Evolutionary conservation across 2,113 vertebrate species (phyloP).

Genomic region (Gopherus evgoodei): DNA sequence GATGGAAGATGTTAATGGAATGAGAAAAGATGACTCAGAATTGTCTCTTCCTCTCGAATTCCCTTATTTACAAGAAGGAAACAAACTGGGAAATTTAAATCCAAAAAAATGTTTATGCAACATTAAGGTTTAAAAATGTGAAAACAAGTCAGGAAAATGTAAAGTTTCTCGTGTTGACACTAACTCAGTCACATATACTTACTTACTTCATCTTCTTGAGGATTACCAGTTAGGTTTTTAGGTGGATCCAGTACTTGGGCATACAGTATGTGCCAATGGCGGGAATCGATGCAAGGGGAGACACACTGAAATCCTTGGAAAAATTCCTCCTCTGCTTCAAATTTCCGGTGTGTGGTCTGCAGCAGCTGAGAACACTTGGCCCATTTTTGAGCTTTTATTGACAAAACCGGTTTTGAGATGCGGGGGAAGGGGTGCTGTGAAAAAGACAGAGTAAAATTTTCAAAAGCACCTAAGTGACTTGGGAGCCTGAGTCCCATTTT

Average conservation of each 20-base stretch:
- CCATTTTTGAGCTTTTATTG: background rate
- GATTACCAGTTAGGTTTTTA: background rate
- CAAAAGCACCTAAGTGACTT: background rate
- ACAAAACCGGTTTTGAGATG: background rate
- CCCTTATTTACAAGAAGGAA: background rate
- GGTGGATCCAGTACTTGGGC: background rate
- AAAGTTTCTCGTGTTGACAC: background rate
- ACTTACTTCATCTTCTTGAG: background rate
- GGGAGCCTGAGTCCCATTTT: background rate
- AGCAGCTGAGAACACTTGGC: background rate
- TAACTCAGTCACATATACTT: background rate
- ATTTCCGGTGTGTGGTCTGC: background rate
- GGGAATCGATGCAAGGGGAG: background rate
- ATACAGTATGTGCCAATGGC: background rate
- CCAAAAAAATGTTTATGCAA: background rate
- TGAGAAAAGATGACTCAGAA: background rate
- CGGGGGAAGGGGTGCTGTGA: background rate
- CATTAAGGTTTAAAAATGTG: background rate
- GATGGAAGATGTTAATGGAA: background rate
- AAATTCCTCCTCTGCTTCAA: background rate
- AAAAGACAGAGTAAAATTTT: background rate
- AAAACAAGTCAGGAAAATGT: background rate
- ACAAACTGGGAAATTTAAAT: background rate
- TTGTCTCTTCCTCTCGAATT: background rate
- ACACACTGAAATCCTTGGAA: rapidly evolving